A percentile compares a stretch with the other conserved stretches of the same genome.
These are phyloP conservation scores for Nematolebias whitei DNA, from an alignment of 2,113 vertebrate genomes.

Conservation along the genomic window DNA sequence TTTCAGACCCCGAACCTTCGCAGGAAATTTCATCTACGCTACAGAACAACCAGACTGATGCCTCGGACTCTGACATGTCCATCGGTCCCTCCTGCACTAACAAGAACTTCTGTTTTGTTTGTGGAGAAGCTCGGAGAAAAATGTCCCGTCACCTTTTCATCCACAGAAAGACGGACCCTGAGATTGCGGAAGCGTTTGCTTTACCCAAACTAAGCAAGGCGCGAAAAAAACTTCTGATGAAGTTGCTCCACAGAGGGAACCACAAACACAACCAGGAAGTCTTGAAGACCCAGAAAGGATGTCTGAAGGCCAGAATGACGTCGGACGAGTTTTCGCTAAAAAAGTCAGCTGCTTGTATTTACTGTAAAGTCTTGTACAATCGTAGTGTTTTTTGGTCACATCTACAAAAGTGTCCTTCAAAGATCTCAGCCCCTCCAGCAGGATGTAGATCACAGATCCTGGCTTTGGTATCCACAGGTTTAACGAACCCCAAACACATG, in stretches of 20 bases:
- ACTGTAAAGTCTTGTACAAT: conserved; percentile 47
- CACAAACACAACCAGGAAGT: conserved; percentile 48
- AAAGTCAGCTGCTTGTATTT: conserved; percentile 32
- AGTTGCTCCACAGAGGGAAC: conserved; percentile 50
- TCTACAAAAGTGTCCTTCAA: conserved; percentile 22
- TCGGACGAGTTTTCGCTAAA: accelerated
- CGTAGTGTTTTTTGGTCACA: conserved; percentile 35
- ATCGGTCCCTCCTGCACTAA: neutral
- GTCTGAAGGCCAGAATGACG: conserved; percentile 27
- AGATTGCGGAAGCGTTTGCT: conserved; percentile 28
- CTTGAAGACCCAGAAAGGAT: conserved; percentile 3
- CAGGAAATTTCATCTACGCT: neutral
- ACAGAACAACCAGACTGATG: neutral
- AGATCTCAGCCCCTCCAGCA: neutral
- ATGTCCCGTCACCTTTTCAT: conserved; percentile 51
- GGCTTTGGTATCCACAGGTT: conserved; percentile 5
- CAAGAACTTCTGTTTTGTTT: conserved; percentile 61
- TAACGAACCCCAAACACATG: conserved; percentile 5
- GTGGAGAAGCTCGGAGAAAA: conserved; percentile 31
- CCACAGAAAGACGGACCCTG: conserved; percentile 21
- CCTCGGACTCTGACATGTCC: neutral
- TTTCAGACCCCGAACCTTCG: accelerated
- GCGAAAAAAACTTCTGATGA: neutral
- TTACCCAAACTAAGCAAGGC: conserved; percentile 16
- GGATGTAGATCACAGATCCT: conserved; percentile 9